phyloP scores from a whole-genome alignment of 2,113 vertebrate genomes.

The Grus americana region DNA sequence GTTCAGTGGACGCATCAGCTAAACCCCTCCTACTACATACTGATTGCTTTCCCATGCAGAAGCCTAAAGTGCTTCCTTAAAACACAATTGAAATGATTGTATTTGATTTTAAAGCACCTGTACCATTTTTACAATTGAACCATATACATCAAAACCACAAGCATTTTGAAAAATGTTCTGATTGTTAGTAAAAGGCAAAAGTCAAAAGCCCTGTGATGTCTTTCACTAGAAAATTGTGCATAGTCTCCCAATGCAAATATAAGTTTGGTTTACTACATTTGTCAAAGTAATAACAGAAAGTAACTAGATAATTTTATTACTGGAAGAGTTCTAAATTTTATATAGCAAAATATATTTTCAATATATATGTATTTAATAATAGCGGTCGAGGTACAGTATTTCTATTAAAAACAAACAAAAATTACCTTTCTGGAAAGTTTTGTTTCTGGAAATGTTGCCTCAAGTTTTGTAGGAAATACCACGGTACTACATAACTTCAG shows the following conservation, averaged over 20 bases:
- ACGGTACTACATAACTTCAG: neutral
- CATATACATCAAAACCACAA: neutral
- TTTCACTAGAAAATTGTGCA: neutral
- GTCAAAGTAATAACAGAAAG: neutral
- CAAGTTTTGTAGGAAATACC: neutral
- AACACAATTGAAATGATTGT: neutral
- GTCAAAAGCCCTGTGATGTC: neutral
- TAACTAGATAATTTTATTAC: neutral
- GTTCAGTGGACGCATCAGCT: neutral
- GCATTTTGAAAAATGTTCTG: neutral
- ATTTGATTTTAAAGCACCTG: neutral
- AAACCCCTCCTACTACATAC: neutral
- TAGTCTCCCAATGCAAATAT: neutral
- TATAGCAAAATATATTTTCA: neutral
- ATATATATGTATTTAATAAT: neutral
- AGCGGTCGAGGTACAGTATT: neutral
- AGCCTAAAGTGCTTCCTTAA: neutral
- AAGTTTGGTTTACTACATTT: neutral
- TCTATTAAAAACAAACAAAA: neutral
- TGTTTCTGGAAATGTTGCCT: neutral
- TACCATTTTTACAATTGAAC: neutral
- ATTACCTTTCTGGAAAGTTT: neutral
- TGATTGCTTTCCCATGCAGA: neutral
- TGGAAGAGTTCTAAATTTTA: neutral
- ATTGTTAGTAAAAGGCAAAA: neutral